Percentiles rank a stretch among this genome's conserved stretches.
phyloP scores from a whole-genome alignment of 2,888 invertebrate genomes.

The Halictus ligatus region DNA sequence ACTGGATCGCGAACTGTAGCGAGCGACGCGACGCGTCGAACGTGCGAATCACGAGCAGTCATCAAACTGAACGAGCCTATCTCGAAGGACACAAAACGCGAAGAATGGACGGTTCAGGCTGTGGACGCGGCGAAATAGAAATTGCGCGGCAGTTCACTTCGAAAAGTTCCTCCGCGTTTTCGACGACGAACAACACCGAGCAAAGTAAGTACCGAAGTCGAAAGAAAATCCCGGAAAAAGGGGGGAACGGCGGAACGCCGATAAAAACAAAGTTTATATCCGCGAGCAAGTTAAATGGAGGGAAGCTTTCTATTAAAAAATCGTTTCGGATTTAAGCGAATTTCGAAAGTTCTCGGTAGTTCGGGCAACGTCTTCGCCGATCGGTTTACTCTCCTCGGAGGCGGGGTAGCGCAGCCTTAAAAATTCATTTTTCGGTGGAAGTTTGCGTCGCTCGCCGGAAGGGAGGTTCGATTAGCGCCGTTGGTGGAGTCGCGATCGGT shows the following conservation, averaged over 20 bases:
- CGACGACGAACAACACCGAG: not conserved
- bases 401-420: constrained; percentile 54
- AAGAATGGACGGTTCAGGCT: constrained; percentile 36
- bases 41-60: too few relatives aligned
- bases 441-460: constrained; percentile 8
- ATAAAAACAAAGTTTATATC: constrained; percentile 36
- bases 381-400: constrained; percentile 49
- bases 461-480: constrained; percentile 38
- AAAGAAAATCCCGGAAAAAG: not conserved
- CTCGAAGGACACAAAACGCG: constrained; percentile 6
- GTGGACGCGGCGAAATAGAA: constrained; percentile 60
- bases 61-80: too few relatives aligned
- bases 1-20: too few relatives aligned
- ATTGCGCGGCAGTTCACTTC: constrained; percentile 42
- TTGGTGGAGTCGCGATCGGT: constrained; percentile 5
- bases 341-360: constrained; percentile 9
- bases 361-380: constrained; percentile 29
- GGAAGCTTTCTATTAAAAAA: constrained; percentile 40
- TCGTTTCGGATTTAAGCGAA: constrained; percentile 23
- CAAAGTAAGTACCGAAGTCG: not conserved
- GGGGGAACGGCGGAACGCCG: constrained; percentile 13
- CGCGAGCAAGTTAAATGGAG: constrained; percentile 19
- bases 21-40: too few relatives aligned
- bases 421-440: constrained; percentile 50
- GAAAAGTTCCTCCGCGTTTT: constrained; percentile 36